Evolutionary conservation across 2,888 invertebrate genomes (phyloP).

Genomic region (Orchesella flavescens): DNA sequence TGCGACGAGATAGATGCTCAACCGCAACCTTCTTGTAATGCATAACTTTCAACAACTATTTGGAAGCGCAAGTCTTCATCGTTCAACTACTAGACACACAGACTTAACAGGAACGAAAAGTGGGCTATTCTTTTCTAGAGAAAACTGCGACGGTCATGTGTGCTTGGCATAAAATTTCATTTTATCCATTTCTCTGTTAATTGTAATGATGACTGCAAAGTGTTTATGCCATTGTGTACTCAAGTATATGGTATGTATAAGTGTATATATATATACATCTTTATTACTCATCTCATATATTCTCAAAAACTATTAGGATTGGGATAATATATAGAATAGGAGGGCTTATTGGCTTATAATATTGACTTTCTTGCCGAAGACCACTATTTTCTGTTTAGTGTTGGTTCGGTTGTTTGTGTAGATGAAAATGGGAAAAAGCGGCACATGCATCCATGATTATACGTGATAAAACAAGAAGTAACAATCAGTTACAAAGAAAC

Average conservation of each 20-base stretch:
- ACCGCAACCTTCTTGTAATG: too few relatives aligned
- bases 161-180: too few relatives aligned
- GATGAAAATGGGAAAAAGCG: constrained; percentile 56
- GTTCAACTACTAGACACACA: too few relatives aligned
- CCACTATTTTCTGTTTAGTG: constrained; percentile 31
- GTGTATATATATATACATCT: constrained; percentile 19
- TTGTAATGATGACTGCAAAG: constrained; percentile 34
- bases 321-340: neutral
- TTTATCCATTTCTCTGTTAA: neutral
- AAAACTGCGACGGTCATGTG: too few relatives aligned
- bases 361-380: constrained; percentile 34
- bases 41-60: too few relatives aligned
- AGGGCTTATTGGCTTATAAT: constrained; percentile 19
- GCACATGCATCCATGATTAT: constrained; percentile 59
- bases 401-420: constrained; percentile 2
- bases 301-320: neutral
- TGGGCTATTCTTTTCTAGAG: too few relatives aligned
- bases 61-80: too few relatives aligned
- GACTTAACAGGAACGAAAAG: too few relatives aligned
- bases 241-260: too few relatives aligned
- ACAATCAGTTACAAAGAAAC: constrained; percentile 53
- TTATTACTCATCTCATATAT: neutral
- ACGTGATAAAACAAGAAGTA: constrained; percentile 58
- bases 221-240: constrained; percentile 38
- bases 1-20: neutral